Evolutionary conservation across 2,888 invertebrate species (phyloP).

Genomic region (Agrochola lota): DNA sequence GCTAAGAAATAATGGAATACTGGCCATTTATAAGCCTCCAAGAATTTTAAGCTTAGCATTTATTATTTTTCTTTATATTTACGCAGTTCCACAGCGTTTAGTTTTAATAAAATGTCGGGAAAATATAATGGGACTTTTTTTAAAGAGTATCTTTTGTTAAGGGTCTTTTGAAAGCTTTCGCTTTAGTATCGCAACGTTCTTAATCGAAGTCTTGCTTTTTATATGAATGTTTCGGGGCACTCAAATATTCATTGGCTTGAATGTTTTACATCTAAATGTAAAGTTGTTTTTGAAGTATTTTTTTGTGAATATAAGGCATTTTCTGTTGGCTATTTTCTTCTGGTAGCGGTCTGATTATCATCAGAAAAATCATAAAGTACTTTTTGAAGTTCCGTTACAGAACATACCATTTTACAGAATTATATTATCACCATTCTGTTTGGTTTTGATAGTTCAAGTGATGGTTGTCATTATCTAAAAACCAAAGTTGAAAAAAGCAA

Average conservation of each 20-base stretch:
- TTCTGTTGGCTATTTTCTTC: background rate
- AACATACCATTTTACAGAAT: background rate
- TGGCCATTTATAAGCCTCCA: conserved; percentile 59
- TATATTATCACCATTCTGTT: background rate
- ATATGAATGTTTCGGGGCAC: conserved; percentile 31
- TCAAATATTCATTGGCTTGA: conserved; percentile 46
- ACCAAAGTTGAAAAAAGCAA: background rate
- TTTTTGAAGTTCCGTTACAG: background rate
- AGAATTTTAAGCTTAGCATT: conserved; percentile 56
- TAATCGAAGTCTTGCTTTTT: conserved; percentile 54
- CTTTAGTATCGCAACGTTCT: conserved; percentile 43
- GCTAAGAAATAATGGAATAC: conserved; percentile 61
- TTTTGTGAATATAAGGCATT: background rate
- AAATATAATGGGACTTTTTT: conserved; percentile 59
- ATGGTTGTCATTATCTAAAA: background rate
- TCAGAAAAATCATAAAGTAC: background rate
- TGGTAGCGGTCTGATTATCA: conserved; percentile 6
- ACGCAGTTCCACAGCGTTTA: conserved; percentile 65
- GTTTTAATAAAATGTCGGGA: conserved; percentile 64
- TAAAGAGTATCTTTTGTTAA: conserved; percentile 57
- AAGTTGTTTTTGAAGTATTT: conserved; percentile 6
- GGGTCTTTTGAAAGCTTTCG: conserved; percentile 50
- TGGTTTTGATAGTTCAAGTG: too few relatives aligned
- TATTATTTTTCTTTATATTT: conserved; percentile 59
- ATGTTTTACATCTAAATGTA: conserved; percentile 46